Conservation (phyloP, 2,797 vertebrate species). For the Clarias platycephalus region DNA sequence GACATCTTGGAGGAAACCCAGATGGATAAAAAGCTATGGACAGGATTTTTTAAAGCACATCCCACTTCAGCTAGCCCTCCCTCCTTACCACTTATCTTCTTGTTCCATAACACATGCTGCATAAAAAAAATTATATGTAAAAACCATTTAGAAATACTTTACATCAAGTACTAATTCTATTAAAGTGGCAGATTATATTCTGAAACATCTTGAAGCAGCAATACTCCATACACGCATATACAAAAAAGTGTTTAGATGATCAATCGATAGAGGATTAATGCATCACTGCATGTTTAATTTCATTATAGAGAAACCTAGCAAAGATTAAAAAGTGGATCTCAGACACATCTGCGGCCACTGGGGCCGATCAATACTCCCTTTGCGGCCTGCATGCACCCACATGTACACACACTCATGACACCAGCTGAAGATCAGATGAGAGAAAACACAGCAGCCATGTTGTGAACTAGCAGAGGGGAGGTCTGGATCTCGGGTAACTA, state of each 20-base stretch:
- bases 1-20: slow-evolving; percentile 62
- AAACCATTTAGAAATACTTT: neutral
- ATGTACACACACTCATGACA: slow-evolving; percentile 40
- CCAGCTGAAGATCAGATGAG: slow-evolving; percentile 52
- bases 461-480: slow-evolving; percentile 52
- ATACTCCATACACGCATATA: neutral
- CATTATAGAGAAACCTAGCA: neutral
- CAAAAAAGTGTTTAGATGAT: neutral
- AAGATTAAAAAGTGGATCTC: neutral
- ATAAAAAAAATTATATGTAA: neutral
- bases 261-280: neutral
- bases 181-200: neutral
- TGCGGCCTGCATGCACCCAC: slow-evolving; percentile 17
- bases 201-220: neutral
- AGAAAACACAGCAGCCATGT: slow-evolving; percentile 51
- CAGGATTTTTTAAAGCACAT: slow-evolving; percentile 48
- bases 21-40: slow-evolving; percentile 45
- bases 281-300: slow-evolving; percentile 20
- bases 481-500: slow-evolving; percentile 36
- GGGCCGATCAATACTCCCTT: neutral
- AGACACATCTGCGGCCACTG: slow-evolving; percentile 29
- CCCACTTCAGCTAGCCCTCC: slow-evolving; percentile 30
- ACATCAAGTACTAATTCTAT: neutral
- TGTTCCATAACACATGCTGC: neutral
- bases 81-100: slow-evolving; percentile 5